Evolutionary conservation across 2,888 invertebrate genomes (phyloP), one percentile per base, ranked within the genome.

Genomic region (Ctena decussata): DNA sequence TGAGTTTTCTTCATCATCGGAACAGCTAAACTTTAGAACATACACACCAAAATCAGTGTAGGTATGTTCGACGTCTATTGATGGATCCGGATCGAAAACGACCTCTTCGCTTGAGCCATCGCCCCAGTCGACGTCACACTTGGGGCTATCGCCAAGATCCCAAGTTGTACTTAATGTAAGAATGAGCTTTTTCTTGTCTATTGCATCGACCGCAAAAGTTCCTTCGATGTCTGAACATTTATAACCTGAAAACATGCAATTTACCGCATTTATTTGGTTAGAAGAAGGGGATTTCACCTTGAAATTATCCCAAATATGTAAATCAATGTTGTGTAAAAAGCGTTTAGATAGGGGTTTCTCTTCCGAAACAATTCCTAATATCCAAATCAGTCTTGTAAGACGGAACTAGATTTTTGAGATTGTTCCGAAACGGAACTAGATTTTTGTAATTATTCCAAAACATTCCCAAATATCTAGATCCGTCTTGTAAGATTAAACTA

Each of bases 181-280:
- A 1, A 44, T 46, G 1, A 44, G 0, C 27, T 46, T 69, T 6
- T 57, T 69, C 11, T 21, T 73, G 5, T n/a, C 11, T 0, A 41
- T 11, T 15, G 60, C 77, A 3, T 44, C 24, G 11, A 78, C 30
- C 5, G 41, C 69, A 21, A 83, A 78, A 12, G 53, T 57, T 0
- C 53, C 65, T 11, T 35, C 35, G 39, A 78, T 78, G 37, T 83
- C 71, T 0, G 65, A 30, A 35, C 83, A 83, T 15, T n/a, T 35
- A 27, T 78, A 83, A 15, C 75, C 83, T 83, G 35, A 2, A n/a
- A 80, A n/a, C n/a, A n/a, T n/a, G n/a, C n/a, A n/a, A n/a, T n/a
- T n/a, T n/a, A n/a, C n/a, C n/a, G n/a, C n/a, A n/a, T n/a, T n/a
- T n/a, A n/a, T n/a, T n/a, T n/a, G n/a, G n/a, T n/a, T n/a, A n/a